Base-by-base conservation (phyloP, 2,797 vertebrate genomes). In the Loriculus beryllinus region DNA sequence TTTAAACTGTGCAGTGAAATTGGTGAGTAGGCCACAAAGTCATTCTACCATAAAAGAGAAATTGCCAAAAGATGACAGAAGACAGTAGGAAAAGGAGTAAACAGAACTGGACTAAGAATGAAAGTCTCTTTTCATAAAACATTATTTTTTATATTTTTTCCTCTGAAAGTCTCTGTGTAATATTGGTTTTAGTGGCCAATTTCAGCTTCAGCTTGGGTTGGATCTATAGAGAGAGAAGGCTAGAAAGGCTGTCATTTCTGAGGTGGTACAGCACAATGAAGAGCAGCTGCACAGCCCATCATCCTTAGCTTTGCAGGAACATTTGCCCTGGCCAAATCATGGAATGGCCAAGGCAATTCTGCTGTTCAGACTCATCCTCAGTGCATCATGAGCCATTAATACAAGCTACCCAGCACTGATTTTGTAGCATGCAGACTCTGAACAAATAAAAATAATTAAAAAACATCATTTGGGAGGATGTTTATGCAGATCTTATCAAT, bases 371-470 rank as follows among this genome's bases (percentile, higher is more conserved):
- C 48, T 69, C 64, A 64, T 45, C 74, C 72, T 87, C 56, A 88
- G 59, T 48, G 15, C 14, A 10, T 42, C 59, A 20, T 1, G 17
- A 90, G 56, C 15, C n/a, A 10, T 26, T 45, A 75, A 37, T 28
- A n/a, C 35, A 56, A 54, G 26, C 15, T 56, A 84, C 19, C 19
- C 74, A 90, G 49, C 71, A 51, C 52, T 68, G 54, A 35, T 64
- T 90, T 80, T 56, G 37, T 31, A 80, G 37, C 68, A n/a, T 25
- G 17, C 4, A 49, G 74, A 25, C 35, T 83, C 25, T 47, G 42
- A 92, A 45, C n/a, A 96, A 93, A 65, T 77, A 52, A 90, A 92
- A 70, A 43, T 45, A 90, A 95, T 90, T 93, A 93, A 90, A 85
- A 85, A 94, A 31, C 9, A 48, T 89, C 4, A 72, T 88, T 93